Evolutionary conservation across 2,113 vertebrate genomes (phyloP).

Genomic region (Pristiophorus japonicus): DNA sequence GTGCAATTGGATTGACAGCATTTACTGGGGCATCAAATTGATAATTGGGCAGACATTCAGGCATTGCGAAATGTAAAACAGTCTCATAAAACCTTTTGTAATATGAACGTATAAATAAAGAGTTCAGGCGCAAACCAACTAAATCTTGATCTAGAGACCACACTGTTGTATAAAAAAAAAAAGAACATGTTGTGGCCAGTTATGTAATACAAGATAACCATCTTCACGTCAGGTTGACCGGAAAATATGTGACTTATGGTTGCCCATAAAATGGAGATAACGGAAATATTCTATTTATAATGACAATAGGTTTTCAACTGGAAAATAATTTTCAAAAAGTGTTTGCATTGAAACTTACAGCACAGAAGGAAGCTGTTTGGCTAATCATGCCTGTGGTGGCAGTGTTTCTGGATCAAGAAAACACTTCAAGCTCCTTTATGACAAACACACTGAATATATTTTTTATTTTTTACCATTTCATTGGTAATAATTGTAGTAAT

Average conservation of each 20-base stretch:
- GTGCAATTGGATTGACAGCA: not conserved
- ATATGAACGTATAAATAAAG: not conserved
- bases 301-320: not conserved
- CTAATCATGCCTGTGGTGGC: not conserved
- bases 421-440: not conserved
- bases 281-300: slow-evolving; percentile 20
- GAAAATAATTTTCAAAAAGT: not conserved
- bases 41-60: not conserved
- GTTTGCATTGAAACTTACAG: not conserved
- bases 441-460: not conserved
- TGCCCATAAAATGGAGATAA: not conserved
- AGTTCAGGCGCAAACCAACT: not conserved
- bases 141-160: not conserved
- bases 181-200: not conserved
- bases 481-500: not conserved
- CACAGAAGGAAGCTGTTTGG: not conserved
- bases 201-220: not conserved
- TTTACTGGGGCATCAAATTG: too few relatives aligned
- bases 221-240: not conserved
- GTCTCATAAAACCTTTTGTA: not conserved
- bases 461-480: not conserved
- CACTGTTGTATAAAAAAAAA: slow-evolving; percentile 4
- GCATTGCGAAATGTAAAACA: not conserved
- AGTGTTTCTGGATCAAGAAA: not conserved
- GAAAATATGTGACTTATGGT: not conserved